Conservation (phyloP, 2,888 invertebrate genomes). For the Yponomeuta evonymella region DNA sequence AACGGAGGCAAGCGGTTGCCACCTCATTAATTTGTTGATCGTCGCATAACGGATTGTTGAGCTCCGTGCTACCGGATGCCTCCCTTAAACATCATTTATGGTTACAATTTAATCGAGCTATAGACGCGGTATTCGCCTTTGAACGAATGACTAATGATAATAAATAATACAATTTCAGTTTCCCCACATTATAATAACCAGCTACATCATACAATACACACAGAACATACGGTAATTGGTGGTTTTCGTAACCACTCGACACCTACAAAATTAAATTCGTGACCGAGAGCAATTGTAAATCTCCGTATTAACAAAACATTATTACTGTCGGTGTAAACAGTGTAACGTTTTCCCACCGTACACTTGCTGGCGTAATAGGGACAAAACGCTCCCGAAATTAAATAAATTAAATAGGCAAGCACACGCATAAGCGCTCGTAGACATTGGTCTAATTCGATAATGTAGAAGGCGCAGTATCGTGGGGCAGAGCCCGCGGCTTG, state of each 20-base stretch:
- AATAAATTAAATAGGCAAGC: conserved; percentile 73
- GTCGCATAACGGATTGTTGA: conserved; percentile 27
- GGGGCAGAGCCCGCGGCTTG: conserved; percentile 48
- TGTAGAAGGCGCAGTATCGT: conserved; percentile 44
- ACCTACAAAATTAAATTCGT: conserved; percentile 52
- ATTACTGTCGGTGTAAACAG: conserved; percentile 41
- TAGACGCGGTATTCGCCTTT: conserved; percentile 10
- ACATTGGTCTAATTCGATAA: conserved; percentile 63
- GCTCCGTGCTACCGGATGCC: conserved; percentile 29
- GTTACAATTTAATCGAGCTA: conserved; percentile 24
- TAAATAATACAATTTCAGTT: neutral
- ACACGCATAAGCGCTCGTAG: conserved; percentile 58
- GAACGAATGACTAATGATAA: neutral
- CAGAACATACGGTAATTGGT: conserved; percentile 28
- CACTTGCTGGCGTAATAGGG: conserved; percentile 49
- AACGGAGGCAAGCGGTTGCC: conserved; percentile 25
- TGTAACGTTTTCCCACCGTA: conserved; percentile 47
- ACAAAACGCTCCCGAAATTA: conserved; percentile 63
- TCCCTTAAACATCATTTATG: conserved; percentile 30
- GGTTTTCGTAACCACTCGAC: conserved; percentile 41
- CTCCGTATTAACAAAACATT: conserved; percentile 42
- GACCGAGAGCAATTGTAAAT: conserved; percentile 46
- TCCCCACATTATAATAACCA: conserved; percentile 8
- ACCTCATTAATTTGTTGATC: conserved; percentile 32
- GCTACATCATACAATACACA: neutral